Base-by-base conservation (phyloP, 2,113 vertebrate species). In the Lamprotornis superbus region DNA sequence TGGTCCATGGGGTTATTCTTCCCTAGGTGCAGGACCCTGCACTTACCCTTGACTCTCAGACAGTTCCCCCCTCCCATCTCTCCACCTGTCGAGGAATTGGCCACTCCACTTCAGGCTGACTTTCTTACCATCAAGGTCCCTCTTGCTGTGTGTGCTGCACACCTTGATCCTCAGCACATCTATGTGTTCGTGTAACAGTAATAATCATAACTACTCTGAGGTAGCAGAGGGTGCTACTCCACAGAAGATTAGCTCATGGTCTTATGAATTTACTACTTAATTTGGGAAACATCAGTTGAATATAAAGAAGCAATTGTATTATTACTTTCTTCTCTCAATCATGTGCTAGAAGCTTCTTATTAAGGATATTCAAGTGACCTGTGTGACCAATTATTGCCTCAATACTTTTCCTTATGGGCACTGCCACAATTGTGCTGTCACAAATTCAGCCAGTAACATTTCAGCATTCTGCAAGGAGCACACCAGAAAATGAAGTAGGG, bases 81-180 rank as follows among this genome's bases (percentile, higher is more conserved):
- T n/a, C 12, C 23, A 52, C 0, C 23, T 46, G 28, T 7, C 0
- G 1, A 65, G 44, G 33, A 15, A 39, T 15, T 0, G 0, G 28
- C 39, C 46, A n/a, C 39, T 68, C 39, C 7, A 3, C 46, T 53
- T 55, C 10, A 35, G 75, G 59, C 5, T 57, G 63, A 30, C 56
- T 52, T 17, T 65, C 46, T 39, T 17, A 19, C 17, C 37, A 27
- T 49, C 4, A 9, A 46, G 46, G 31, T 57, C 40, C 11, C 28
- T 65, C 40, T 47, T n/a, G 52, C 56, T 55, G 39, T 28, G 7
- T 30, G 15, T n/a, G 11, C 64, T 55, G 47, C 42, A 70, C 33
- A 52, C 20, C 19, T 55, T 14, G 40, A 68, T 79, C 73, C 63
- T 83, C 2, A 2, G 73, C 20, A 16, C 10, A 6, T 10, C n/a